Percentiles rank a stretch among this genome's conserved stretches.
Conservation (phyloP, 2,797 vertebrate species). For the Eidolon dupreanum region DNA sequence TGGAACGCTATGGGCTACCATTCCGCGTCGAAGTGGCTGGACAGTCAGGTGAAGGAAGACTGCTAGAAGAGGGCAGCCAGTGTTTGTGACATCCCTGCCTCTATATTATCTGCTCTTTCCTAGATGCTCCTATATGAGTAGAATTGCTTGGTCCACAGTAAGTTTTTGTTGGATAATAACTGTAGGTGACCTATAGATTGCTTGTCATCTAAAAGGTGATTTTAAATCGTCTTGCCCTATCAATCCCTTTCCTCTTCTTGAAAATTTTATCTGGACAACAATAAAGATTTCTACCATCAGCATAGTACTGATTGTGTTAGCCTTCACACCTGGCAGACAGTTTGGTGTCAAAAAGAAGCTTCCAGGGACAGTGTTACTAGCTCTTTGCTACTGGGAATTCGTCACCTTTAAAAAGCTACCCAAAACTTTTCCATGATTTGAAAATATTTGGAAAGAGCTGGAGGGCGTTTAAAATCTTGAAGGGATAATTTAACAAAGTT, state of each 20-base stretch:
- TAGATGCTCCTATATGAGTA: not conserved
- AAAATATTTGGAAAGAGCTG: not conserved
- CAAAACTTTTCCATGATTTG: not conserved
- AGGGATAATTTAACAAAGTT: conserved; percentile 7
- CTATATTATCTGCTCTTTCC: not conserved
- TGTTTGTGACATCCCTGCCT: not conserved
- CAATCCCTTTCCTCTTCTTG: not conserved
- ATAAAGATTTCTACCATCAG: not conserved
- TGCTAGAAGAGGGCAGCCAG: not conserved
- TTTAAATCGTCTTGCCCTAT: not conserved
- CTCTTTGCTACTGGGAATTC: not conserved
- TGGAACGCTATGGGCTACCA: not conserved
- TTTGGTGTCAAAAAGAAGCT: not conserved
- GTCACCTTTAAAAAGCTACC: not conserved
- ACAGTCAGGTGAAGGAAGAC: not conserved
- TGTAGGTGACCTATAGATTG: not conserved
- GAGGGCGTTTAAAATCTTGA: not conserved
- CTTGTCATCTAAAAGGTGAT: not conserved
- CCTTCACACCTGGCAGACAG: not conserved
- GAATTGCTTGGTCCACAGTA: not conserved
- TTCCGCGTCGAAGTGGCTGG: not conserved
- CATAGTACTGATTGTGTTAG: not conserved
- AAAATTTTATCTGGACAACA: conserved; percentile 10
- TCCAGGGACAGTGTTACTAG: not conserved
- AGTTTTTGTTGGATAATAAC: not conserved